Evolutionary conservation across 2,113 vertebrate genomes (phyloP).

Genomic region (Prionailurus viverrinus): DNA sequence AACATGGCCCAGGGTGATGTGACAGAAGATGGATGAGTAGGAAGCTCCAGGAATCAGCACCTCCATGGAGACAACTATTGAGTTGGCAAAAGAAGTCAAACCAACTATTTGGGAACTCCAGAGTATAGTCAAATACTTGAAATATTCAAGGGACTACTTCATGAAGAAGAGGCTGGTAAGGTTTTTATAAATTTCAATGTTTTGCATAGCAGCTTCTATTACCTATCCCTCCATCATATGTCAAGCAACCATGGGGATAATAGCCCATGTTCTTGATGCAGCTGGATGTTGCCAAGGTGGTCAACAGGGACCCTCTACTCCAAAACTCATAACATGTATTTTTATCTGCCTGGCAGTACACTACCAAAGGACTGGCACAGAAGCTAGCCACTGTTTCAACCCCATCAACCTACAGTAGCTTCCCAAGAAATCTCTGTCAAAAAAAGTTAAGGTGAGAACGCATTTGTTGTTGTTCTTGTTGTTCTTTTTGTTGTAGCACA

Average conservation of each 20-base stretch:
- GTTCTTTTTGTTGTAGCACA: background rate
- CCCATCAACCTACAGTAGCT: background rate
- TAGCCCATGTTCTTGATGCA: background rate
- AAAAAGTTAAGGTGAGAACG: background rate
- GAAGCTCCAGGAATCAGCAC: background rate
- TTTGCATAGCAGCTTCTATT: background rate
- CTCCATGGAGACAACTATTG: background rate
- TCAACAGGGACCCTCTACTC: background rate
- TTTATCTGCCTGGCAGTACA: background rate
- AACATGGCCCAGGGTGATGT: background rate
- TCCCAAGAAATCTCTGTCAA: background rate
- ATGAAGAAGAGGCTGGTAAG: background rate
- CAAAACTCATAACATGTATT: background rate
- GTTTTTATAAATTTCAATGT: background rate
- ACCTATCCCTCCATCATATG: background rate
- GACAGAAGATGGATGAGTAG: background rate
- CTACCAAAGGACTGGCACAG: background rate
- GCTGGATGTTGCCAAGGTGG: background rate
- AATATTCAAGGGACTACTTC: background rate
- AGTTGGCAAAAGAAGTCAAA: background rate
- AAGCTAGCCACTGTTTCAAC: background rate
- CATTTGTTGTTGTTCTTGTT: background rate
- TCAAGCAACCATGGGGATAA: background rate
- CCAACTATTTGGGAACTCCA: background rate
- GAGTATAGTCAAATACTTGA: background rate